Evolutionary conservation across 1,140 invertebrate genomes (phyloP).

Genomic region (Neuroterus valhalla): DNA sequence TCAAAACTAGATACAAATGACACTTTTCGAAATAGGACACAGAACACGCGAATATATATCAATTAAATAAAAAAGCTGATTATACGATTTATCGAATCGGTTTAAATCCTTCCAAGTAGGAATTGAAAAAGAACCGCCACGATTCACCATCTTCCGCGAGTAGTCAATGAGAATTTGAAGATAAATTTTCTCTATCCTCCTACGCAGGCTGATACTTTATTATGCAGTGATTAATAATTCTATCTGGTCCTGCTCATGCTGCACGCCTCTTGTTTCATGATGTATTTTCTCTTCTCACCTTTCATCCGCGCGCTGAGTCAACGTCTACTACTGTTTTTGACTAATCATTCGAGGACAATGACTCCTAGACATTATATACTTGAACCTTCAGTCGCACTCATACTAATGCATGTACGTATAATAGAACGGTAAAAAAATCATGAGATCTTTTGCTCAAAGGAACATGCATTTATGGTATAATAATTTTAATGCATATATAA

Average conservation of each 20-base stretch:
- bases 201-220: conserved; percentile 49
- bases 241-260: conserved; percentile 33
- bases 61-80: neutral
- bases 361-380: neutral
- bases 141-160: conserved; percentile 8
- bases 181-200: conserved; percentile 50
- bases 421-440: no score
- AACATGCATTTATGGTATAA: no score
- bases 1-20: no score
- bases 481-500: no score
- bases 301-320: conserved; percentile 41
- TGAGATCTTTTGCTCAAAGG: no score
- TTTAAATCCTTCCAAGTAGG: neutral
- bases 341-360: conserved; percentile 30
- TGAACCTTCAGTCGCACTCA: neutral
- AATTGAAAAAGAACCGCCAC: conserved; percentile 10
- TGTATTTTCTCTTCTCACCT: conserved; percentile 40
- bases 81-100: neutral
- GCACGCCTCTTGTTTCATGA: conserved; percentile 20
- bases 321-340: conserved; percentile 37
- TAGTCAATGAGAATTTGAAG: conserved; percentile 28
- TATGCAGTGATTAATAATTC: conserved; percentile 46
- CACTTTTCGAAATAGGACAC: no score
- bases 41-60: no score
- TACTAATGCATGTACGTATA: no score